A percentile compares a stretch with the other conserved stretches of the same genome.
Conservation (phyloP, 1,140 invertebrate species). For the Diprion similis region DNA sequence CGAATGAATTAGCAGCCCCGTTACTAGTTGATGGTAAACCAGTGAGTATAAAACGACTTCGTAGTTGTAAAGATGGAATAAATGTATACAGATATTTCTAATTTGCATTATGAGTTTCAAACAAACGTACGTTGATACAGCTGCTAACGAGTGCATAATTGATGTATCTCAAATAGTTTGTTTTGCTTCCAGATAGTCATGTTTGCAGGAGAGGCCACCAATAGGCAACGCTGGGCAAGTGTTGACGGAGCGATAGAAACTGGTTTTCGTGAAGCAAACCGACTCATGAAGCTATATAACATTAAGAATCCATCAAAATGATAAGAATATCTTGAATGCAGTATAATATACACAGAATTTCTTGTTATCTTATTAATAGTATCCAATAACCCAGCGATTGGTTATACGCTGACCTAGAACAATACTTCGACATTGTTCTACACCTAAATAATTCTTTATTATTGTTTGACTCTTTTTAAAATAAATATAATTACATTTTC, state of each 20-base stretch:
- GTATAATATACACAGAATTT: too few species aligned
- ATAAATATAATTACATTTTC: too few species aligned
- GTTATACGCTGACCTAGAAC: too few species aligned
- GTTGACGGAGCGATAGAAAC: constrained; percentile 65
- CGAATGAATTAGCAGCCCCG: constrained; percentile 42
- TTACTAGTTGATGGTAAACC: constrained; percentile 10
- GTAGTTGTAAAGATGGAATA: constrained; percentile 34
- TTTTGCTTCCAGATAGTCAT: background rate
- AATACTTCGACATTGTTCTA: too few species aligned
- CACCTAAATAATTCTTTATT: too few species aligned
- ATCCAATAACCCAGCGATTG: too few species aligned
- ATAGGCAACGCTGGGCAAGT: background rate
- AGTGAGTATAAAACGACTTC: constrained; percentile 41
- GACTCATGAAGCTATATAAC: constrained; percentile 47
- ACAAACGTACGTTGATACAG: constrained; percentile 56
- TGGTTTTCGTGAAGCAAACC: constrained; percentile 81
- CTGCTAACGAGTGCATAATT: too few species aligned
- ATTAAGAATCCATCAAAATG: background rate
- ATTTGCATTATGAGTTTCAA: constrained; percentile 59
- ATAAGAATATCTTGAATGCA: too few species aligned
- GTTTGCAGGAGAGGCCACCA: background rate
- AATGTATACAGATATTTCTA: constrained; percentile 17
- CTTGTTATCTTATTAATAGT: too few species aligned
- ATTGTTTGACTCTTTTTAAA: too few species aligned
- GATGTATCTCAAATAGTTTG: background rate